These are phyloP conservation scores for Eupelmus urozonus DNA, from an alignment of 2,888 invertebrate species.

Conservation along the genomic window DNA sequence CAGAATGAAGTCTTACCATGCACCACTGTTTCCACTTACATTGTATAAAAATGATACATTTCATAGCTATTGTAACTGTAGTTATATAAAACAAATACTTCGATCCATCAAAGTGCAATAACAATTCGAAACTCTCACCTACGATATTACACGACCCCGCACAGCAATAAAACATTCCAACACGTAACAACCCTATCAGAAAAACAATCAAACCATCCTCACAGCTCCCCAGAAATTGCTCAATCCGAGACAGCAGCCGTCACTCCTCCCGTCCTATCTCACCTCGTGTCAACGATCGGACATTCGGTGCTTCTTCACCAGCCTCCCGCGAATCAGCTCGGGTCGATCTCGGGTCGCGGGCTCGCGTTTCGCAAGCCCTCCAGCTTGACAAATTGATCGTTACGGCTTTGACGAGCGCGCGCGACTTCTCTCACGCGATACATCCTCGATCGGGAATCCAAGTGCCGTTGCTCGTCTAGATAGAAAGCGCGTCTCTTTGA, in stretches of 20 bases:
- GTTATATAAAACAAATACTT: no score
- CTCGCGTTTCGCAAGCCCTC: background rate
- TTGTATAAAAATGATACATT: no score
- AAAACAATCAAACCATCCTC: no score
- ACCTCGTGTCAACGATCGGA: background rate
- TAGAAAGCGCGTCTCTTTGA: background rate
- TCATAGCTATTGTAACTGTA: no score
- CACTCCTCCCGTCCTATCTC: background rate
- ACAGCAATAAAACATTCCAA: no score
- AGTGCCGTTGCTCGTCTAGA: background rate
- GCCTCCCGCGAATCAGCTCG: background rate
- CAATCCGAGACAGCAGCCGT: background rate
- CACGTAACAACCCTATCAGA: no score
- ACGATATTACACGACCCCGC: no score
- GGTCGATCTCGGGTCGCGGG: background rate
- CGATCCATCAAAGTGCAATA: no score
- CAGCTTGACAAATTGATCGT: constrained; percentile 8
- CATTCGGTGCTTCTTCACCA: background rate
- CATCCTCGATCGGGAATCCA: background rate
- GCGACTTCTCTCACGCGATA: background rate
- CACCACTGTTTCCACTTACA: no score
- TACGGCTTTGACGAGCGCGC: background rate
- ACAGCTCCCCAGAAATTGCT: background rate
- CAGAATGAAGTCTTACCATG: no score
- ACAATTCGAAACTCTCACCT: no score